A percentile compares a stretch with the other conserved stretches of the same genome.
Conservation (phyloP, 2,113 vertebrate genomes). For the Gallinago undulata region DNA sequence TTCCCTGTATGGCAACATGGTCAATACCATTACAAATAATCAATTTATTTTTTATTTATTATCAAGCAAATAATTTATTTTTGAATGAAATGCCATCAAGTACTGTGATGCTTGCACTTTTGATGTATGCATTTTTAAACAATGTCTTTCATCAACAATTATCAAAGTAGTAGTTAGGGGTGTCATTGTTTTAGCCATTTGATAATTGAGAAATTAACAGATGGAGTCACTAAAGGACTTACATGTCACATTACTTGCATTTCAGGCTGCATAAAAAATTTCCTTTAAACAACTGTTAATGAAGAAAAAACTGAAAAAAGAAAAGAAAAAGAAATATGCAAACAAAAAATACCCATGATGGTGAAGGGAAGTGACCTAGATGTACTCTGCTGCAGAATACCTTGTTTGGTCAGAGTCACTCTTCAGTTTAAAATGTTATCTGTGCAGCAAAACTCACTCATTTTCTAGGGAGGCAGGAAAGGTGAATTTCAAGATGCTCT, state of each 20-base stretch:
- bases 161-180: neutral
- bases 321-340: neutral
- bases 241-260: neutral
- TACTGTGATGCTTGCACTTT: neutral
- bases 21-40: neutral
- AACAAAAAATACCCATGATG: neutral
- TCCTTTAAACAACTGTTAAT: neutral
- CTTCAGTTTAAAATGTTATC: neutral
- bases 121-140: neutral
- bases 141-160: neutral
- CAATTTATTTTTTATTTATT: neutral
- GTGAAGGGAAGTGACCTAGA: neutral
- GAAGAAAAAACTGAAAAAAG: rapidly evolving
- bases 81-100: neutral
- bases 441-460: neutral
- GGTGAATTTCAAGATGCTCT: neutral
- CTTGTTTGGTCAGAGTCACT: neutral
- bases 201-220: neutral
- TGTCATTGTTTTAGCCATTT: neutral
- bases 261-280: neutral
- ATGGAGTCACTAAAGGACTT: neutral
- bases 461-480: neutral
- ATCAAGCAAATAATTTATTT: neutral
- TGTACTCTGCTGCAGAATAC: neutral
- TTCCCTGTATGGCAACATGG: neutral